A percentile compares a stretch with the other conserved stretches of the same genome.
phyloP scores from a whole-genome alignment of 2,888 invertebrate species.

The Erannis defoliaria region DNA sequence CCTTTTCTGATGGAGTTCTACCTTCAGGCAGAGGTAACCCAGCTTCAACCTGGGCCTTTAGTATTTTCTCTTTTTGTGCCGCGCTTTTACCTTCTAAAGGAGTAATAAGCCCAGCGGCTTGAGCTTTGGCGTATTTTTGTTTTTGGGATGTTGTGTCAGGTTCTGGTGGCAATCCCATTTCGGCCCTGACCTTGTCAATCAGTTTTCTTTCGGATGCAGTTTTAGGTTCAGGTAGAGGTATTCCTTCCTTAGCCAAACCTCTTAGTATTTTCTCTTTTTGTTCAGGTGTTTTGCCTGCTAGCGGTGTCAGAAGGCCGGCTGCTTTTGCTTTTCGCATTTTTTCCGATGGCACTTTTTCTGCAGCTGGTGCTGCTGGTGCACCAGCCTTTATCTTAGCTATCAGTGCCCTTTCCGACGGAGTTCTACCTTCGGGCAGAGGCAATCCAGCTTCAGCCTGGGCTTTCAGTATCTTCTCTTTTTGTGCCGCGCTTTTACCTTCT shows the following conservation, averaged over 20 bases:
- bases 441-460: slow-evolving; percentile 46
- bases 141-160: slow-evolving; percentile 32
- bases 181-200: slow-evolving; percentile 48
- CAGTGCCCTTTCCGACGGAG: slow-evolving; percentile 53
- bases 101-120: slow-evolving; percentile 50
- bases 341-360: slow-evolving; percentile 8
- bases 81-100: slow-evolving; percentile 57
- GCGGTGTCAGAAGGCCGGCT: slow-evolving; percentile 39
- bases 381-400: slow-evolving; percentile 35
- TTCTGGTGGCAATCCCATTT: slow-evolving; percentile 38
- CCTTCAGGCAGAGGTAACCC: slow-evolving; percentile 51
- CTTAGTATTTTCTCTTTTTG: slow-evolving; percentile 46
- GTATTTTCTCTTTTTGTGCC: slow-evolving; percentile 48
- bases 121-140: slow-evolving; percentile 50
- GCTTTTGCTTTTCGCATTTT: slow-evolving; percentile 42
- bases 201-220: slow-evolving; percentile 52
- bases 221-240: slow-evolving; percentile 53
- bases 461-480: slow-evolving; percentile 52
- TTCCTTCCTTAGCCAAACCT: slow-evolving; percentile 45
- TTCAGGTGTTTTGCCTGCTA: slow-evolving; percentile 52
- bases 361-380: neutral
- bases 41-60: slow-evolving; percentile 36
- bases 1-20: slow-evolving; percentile 46
- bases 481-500: slow-evolving; percentile 47
- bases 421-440: slow-evolving; percentile 52